phyloP scores from a whole-genome alignment of 2,113 vertebrate genomes.

The Delphinus delphis region DNA sequence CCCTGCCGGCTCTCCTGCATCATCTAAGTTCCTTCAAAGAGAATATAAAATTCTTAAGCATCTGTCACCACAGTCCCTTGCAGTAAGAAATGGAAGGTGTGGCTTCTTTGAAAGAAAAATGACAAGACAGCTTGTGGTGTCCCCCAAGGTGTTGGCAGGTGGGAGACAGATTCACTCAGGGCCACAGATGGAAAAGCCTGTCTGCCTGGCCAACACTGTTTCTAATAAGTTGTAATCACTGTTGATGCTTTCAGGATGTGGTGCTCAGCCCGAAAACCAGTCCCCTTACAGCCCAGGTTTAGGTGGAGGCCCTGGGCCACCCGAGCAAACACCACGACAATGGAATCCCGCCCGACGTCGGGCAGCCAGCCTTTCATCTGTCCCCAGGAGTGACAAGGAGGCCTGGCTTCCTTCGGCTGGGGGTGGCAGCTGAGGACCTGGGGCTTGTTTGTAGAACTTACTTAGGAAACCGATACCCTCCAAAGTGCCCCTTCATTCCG shows the following conservation, averaged over 20 bases:
- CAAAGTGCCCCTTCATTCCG: slow-evolving; percentile 81
- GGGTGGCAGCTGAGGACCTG: not conserved
- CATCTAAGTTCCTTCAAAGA: not conserved
- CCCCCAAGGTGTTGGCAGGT: not conserved
- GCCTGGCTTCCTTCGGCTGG: slow-evolving; percentile 2
- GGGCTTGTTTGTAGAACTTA: slow-evolving; percentile 73
- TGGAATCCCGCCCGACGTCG: slow-evolving; percentile 41
- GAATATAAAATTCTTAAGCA: slow-evolving; percentile 48
- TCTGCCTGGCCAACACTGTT: not conserved
- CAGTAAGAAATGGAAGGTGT: slow-evolving; percentile 49
- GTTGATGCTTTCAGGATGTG: not conserved
- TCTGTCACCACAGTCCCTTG: slow-evolving; percentile 63
- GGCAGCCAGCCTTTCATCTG: slow-evolving; percentile 62
- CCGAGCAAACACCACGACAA: slow-evolving; percentile 57
- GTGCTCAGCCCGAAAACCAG: not conserved
- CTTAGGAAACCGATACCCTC: slow-evolving; percentile 86
- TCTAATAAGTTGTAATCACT: rapidly evolving
- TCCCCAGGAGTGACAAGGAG: not conserved
- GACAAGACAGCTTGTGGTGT: not conserved
- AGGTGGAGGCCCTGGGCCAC: not conserved
- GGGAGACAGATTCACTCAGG: not conserved
- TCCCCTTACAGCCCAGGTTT: not conserved
- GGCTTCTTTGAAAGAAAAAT: slow-evolving; percentile 37
- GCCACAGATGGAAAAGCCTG: not conserved
- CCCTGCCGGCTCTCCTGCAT: not conserved